Evolutionary conservation across 2,797 vertebrate species (phyloP), one percentile per base, ranked within the genome.

Genomic region (Chrosomus eos): DNA sequence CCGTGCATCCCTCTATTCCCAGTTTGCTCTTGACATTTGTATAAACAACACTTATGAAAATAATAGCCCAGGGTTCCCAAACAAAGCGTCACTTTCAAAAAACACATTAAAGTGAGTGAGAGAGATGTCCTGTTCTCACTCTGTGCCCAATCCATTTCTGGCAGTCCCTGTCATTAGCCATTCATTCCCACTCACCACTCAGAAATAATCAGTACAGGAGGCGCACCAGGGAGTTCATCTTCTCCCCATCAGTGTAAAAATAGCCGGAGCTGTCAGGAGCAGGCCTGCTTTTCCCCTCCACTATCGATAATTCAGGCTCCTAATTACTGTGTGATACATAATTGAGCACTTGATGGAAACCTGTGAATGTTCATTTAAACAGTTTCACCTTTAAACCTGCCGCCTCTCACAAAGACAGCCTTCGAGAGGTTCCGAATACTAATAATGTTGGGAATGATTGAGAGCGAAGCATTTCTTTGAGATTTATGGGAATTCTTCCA

Each of bases 261-360:
- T 95, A 95, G 91, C 89, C 86, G 31, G 40, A 85, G 88, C 89
- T 93, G 92, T 92, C 93, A 92, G 88, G 87, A 89, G 78, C 76
- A 80, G 88, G 73, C 67, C 73, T 76, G 51, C 77, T 90, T 88
- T 84, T 81, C 81, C 43, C 70, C 23, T 66, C 38, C 81, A 85
- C 75, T 85, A 51, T 87, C 75, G 88, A 81, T 84, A 88, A 92
- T 91, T 92, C 21, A 87, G 86, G 80, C 75, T 85, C 85, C 87
- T 87, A 88, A 83, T 89, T 90, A 91, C 85, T 81, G 73, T 81
- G 87, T 85, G 75, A 81, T 88, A 87, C 90, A 88, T 90, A 89
- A 87, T 76, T 68, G 45, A 86, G 28, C 83, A 87, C 31, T 28
- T 88, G 89, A 90, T 83, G 77, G 84, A 86, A 86, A 76, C 26